A percentile compares a stretch with the other conserved stretches of the same genome.
Conservation (phyloP, 2,888 invertebrate genomes). For the Polyommatus iphigenia region DNA sequence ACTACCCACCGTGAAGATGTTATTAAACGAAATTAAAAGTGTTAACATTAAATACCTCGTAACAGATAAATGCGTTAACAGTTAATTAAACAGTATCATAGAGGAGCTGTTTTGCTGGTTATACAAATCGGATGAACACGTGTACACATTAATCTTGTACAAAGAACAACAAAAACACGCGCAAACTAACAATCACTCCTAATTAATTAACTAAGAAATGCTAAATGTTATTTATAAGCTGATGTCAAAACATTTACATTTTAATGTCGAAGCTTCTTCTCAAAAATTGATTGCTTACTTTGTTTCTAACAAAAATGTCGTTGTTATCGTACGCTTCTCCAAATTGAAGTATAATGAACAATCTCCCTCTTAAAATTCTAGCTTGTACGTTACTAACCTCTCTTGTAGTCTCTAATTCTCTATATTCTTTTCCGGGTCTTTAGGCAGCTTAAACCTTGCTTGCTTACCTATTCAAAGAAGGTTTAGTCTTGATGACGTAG, state of each 20-base stretch:
- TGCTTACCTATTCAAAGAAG: too few relatives aligned
- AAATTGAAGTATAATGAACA: background rate
- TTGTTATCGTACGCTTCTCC: background rate
- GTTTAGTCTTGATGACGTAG: background rate
- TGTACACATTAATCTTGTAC: background rate
- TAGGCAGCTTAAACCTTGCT: background rate
- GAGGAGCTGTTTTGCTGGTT: background rate
- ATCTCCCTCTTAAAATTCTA: background rate
- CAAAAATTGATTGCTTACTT: background rate
- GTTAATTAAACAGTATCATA: background rate
- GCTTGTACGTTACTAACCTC: background rate
- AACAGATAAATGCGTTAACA: background rate
- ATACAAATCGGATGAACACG: background rate
- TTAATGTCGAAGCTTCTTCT: background rate
- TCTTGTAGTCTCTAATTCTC: background rate
- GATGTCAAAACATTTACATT: conserved; percentile 3
- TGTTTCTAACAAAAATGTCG: background rate
- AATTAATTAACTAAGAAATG: conserved; percentile 7
- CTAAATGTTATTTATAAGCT: background rate
- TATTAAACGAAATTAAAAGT: background rate
- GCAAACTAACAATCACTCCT: background rate
- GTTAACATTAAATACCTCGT: background rate
- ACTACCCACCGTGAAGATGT: background rate
- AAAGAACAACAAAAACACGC: background rate
- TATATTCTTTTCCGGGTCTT: background rate